Conservation (phyloP, 2,113 vertebrate genomes). For the Gambusia affinis region DNA sequence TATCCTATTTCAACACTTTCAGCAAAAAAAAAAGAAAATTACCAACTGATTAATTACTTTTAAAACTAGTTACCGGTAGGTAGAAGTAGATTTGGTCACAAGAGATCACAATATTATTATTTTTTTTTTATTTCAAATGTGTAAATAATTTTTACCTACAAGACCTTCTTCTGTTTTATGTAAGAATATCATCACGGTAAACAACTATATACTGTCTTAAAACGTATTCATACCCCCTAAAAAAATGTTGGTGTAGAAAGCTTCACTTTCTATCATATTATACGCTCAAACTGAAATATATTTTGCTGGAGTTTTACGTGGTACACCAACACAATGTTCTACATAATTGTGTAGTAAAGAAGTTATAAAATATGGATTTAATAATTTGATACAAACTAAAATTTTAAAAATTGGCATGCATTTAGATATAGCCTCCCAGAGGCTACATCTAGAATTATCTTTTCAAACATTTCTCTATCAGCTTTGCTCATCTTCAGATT, state of each 20-base stretch:
- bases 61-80: neutral
- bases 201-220: neutral
- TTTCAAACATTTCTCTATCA: no score
- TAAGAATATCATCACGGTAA: constrained; percentile 40
- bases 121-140: constrained; percentile 20
- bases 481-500: no score
- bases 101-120: neutral
- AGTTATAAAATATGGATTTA: no score
- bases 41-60: constrained; percentile 7
- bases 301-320: neutral
- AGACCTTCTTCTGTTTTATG: constrained; percentile 38
- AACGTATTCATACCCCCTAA: no score
- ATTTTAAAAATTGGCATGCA: no score
- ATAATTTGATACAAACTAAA: no score
- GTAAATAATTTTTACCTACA: constrained; percentile 9
- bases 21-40: constrained; percentile 22
- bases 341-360: neutral
- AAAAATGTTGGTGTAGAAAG: no score
- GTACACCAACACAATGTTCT: neutral
- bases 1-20: constrained; percentile 21
- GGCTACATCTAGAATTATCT: no score
- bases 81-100: constrained; percentile 5
- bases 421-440: no score
- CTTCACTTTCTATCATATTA: neutral
- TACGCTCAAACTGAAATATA: neutral